Base-by-base conservation (phyloP, 2,113 vertebrate species). In the Podiceps cristatus region DNA sequence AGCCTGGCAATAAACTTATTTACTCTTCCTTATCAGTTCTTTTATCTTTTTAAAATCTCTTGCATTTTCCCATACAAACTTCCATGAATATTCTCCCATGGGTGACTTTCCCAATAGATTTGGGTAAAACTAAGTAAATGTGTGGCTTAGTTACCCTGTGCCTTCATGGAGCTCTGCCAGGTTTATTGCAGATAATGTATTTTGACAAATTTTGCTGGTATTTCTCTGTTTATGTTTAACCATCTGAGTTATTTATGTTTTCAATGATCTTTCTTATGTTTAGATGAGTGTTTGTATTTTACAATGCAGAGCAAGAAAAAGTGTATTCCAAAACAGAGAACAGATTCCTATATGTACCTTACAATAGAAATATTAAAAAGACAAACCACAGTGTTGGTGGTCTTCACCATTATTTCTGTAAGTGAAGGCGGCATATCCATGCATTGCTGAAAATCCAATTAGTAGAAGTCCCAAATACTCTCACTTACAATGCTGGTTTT, bases 1-100 rank as follows among this genome's bases (percentile, higher is more conserved):
- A 88, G 17, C 67, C 64, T 89, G 95, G 20, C 87, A 89, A 77
- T 60, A 90, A 47, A 86, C 49, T 8, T 13, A 9, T 78, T 92
- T 94, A 52, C 11, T 95, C 52, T 81, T 83, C 59, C 33, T 89
- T 78, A 31, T 72, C 7, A 25, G 66, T 95, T 91, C 31, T 88
- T 86, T 86, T 93, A 73, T 79, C 35, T 94, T 97, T 82, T 88
- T 59, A 86, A 97, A 94, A n/a, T 55, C 77, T 62, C 60, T 28
- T 92, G 20, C 50, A 59, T 25, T 44, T 88, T n/a, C 63, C 76
- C 10, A 24, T 62, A 63, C 60, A 78, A 83, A 76, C 23, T 86
- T 80, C 68, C 11, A 83, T 88, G 96, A 69, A 33, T 75, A 45
- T 88, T 90, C 37, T 91, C 33, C 67, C 66, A 33, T 11, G 33